A percentile compares a stretch with the other conserved stretches of the same genome.
Evolutionary conservation across 64 coral and sea anemone genomes (phyloP).

Genomic region (Stichodactyla helianthus): DNA sequence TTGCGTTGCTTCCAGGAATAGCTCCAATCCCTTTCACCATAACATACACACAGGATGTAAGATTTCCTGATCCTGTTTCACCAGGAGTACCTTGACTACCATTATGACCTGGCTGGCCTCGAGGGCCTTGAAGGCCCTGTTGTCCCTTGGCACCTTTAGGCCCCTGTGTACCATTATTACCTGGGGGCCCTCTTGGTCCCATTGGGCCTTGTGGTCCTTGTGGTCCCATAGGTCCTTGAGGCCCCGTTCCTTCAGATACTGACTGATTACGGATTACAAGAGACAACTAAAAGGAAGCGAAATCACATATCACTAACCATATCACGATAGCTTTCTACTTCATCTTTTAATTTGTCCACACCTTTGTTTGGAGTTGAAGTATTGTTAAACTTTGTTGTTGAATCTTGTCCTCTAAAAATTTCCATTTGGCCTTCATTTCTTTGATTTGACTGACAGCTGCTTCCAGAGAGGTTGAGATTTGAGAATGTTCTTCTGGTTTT

Average conservation of each 20-base stretch:
- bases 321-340: neutral
- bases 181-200: neutral
- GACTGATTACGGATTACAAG: neutral
- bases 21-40: neutral
- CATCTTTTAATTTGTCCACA: neutral
- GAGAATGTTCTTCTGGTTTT: neutral
- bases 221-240: neutral
- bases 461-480: neutral
- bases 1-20: neutral
- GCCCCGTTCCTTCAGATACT: neutral
- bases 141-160: neutral
- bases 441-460: neutral
- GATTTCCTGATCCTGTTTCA: neutral
- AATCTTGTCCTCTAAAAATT: neutral
- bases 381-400: neutral
- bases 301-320: neutral
- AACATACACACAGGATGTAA: conserved; percentile 19
- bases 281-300: neutral
- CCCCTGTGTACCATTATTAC: neutral
- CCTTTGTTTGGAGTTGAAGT: neutral
- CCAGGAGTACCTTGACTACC: conserved; percentile 27
- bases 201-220: neutral
- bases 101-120: neutral
- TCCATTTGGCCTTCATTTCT: neutral
- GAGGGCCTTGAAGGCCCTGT: neutral